Percentiles rank a stretch among this genome's conserved stretches.
Evolutionary conservation across 2,888 invertebrate genomes (phyloP).

Genomic region (Agapostemon virescens): DNA sequence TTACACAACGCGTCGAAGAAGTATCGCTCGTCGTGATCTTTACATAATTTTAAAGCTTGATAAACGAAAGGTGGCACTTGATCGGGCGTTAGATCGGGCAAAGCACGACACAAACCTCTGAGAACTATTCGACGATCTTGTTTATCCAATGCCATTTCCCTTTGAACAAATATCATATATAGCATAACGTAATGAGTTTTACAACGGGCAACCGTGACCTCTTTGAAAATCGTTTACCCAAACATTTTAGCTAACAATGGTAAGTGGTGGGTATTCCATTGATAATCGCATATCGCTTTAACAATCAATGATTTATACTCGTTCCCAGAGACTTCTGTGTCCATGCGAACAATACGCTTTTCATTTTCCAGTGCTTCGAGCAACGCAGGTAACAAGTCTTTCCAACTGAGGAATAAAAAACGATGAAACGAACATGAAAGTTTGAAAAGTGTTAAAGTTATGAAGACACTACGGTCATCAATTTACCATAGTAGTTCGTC

Average conservation of each 20-base stretch:
- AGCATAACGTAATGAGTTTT: not conserved
- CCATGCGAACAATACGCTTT: conserved; percentile 82
- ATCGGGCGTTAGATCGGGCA: conserved; percentile 83
- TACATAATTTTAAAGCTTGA: conserved; percentile 85
- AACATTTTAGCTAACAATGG: conserved; percentile 87
- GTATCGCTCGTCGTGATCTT: conserved; percentile 79
- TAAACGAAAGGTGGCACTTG: conserved; percentile 86
- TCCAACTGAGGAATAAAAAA: conserved; percentile 82
- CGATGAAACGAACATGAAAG: not conserved
- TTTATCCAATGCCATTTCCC: conserved; percentile 81
- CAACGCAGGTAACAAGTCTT: conserved; percentile 85
- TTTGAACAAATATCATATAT: conserved; percentile 27
- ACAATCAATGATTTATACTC: conserved; percentile 85
- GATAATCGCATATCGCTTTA: conserved; percentile 83
- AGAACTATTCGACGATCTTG: conserved; percentile 84
- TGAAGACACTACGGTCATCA: not conserved
- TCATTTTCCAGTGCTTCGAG: conserved; percentile 82
- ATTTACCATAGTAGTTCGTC: conserved; percentile 80
- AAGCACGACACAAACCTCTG: conserved; percentile 83
- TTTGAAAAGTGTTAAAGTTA: not conserved
- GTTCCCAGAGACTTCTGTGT: conserved; percentile 82
- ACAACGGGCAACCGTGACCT: not conserved
- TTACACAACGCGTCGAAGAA: conserved; percentile 81
- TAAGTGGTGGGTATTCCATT: conserved; percentile 84
- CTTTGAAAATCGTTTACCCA: conserved; percentile 80